phyloP scores from a whole-genome alignment of 2,797 vertebrate genomes.

The Telmatherina bonti region DNA sequence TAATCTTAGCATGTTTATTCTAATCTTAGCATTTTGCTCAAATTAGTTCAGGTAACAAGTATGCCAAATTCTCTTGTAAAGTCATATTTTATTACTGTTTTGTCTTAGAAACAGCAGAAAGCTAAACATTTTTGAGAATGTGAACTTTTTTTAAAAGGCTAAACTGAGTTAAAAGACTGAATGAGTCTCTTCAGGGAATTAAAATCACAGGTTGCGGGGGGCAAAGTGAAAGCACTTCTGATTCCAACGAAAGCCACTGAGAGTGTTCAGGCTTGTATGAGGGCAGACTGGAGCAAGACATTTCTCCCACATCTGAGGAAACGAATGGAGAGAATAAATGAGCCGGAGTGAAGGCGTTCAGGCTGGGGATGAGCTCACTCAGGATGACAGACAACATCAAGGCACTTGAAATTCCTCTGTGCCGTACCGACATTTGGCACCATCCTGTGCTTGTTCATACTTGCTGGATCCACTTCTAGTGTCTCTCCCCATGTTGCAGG shows the following conservation, averaged over 20 bases:
- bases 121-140: conserved; percentile 17
- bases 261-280: conserved; percentile 1
- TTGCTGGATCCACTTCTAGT: conserved; percentile 37
- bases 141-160: conserved; percentile 7
- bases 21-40: no score
- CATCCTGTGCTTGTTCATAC: conserved; percentile 34
- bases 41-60: neutral
- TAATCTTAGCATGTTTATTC: no score
- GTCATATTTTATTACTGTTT: neutral
- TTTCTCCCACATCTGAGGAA: conserved; percentile 40
- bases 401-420: conserved; percentile 28
- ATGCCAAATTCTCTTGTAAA: neutral
- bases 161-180: conserved; percentile 13
- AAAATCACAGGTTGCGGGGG: conserved; percentile 11
- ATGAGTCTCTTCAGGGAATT: conserved; percentile 4
- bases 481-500: conserved; percentile 21
- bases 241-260: conserved; percentile 28
- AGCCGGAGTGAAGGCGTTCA: conserved; percentile 44
- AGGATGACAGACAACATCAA: conserved; percentile 52
- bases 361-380: conserved; percentile 43
- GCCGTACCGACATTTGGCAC: conserved; percentile 58
- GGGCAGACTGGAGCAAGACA: conserved; percentile 10
- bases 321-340: conserved; percentile 39
- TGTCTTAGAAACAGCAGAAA: conserved; percentile 17
- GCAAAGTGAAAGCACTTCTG: conserved; percentile 31